phyloP scores from a whole-genome alignment of 2,113 vertebrate species.

The Clarias macrocephalus region DNA sequence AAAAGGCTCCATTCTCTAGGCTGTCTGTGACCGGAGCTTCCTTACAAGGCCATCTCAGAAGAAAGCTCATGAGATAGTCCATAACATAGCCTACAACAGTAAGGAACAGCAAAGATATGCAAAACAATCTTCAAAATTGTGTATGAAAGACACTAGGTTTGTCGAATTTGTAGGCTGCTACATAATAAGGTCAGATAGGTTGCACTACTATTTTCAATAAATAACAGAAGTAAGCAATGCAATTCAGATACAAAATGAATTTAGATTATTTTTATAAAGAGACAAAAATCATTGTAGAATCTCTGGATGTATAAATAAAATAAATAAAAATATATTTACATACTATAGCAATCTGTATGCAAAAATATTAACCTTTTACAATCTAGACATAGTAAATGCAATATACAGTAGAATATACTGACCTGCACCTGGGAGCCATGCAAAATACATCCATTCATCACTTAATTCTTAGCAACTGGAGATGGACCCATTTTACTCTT shows the following conservation, averaged over 20 bases:
- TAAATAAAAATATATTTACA: background rate
- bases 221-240: background rate
- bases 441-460: slow-evolving; percentile 45
- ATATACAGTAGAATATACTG: slow-evolving; percentile 35
- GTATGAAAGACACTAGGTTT: background rate
- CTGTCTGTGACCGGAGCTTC: slow-evolving; percentile 44
- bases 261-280: background rate
- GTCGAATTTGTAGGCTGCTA: background rate
- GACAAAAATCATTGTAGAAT: background rate
- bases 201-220: background rate
- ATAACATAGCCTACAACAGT: slow-evolving; percentile 19
- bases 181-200: background rate
- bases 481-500: slow-evolving; percentile 49
- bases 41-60: slow-evolving; percentile 38
- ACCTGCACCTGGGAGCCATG: slow-evolving; percentile 28
- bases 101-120: slow-evolving; percentile 8
- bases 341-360: background rate
- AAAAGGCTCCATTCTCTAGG: slow-evolving; percentile 59
- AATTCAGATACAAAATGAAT: slow-evolving; percentile 1
- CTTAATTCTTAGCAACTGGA: slow-evolving; percentile 49
- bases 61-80: slow-evolving; percentile 30
- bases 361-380: background rate
- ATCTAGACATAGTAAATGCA: too few species aligned
- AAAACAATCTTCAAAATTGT: background rate
- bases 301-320: background rate